Conservation (phyloP, 2,888 invertebrate species). For the Drosophila quasianomalipes region DNA sequence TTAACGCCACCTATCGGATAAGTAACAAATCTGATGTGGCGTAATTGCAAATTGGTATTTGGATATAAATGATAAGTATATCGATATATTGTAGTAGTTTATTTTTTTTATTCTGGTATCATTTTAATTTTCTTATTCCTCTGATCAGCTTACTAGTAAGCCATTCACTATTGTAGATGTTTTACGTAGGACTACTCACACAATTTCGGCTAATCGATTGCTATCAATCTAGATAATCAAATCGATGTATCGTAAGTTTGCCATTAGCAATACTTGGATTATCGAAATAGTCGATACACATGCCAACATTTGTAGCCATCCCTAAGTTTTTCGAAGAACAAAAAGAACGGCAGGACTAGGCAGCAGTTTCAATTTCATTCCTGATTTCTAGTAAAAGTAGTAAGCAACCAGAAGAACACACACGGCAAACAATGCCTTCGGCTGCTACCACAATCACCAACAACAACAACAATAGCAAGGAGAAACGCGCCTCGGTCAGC, state of each 20-base stretch:
- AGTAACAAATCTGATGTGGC: neutral
- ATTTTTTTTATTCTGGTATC: no score
- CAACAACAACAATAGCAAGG: constrained; percentile 77
- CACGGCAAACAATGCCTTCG: constrained; percentile 78
- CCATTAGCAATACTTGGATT: neutral
- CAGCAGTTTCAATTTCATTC: constrained; percentile 72
- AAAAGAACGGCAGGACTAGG: constrained; percentile 68
- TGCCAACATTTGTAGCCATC: constrained; percentile 24
- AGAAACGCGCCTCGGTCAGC: constrained; percentile 83
- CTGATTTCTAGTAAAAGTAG: constrained; percentile 69
- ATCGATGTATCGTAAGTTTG: constrained; percentile 3
- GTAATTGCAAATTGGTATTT: neutral
- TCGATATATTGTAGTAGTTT: neutral
- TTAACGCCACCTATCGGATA: constrained; percentile 12
- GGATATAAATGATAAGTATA: neutral
- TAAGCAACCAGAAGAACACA: constrained; percentile 72
- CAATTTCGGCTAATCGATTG: neutral
- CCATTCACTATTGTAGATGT: neutral
- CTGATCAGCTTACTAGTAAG: neutral
- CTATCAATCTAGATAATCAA: neutral
- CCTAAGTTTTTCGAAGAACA: constrained; percentile 64
- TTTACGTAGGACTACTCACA: neutral
- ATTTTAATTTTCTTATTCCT: neutral
- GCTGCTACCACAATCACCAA: constrained; percentile 74
- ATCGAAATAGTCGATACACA: constrained; percentile 25